Percentiles rank a stretch among this genome's conserved stretches.
Conservation (phyloP, 2,888 invertebrate species). For the Strigamia crassipes region DNA sequence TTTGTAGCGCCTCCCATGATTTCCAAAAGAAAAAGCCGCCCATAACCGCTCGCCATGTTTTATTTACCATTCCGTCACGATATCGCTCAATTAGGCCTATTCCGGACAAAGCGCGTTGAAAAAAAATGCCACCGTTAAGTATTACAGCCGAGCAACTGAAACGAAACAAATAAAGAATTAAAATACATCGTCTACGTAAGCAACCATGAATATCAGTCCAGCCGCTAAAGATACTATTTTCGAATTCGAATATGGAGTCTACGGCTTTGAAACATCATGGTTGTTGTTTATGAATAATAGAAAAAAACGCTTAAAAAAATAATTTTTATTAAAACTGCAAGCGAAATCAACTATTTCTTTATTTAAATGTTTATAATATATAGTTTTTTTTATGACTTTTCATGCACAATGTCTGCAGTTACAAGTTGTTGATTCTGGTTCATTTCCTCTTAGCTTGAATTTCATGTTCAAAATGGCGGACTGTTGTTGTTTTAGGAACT, state of each 20-base stretch:
- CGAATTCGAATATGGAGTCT: neutral
- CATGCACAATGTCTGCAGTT: constrained; percentile 15
- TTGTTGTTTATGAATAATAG: constrained; percentile 12
- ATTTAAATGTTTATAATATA: constrained; percentile 11
- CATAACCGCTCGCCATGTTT: neutral
- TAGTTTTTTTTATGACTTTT: neutral
- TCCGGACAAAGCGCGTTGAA: constrained; percentile 6
- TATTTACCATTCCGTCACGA: constrained; percentile 26
- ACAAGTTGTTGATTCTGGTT: neutral
- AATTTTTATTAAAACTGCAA: constrained; percentile 13
- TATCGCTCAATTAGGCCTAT: constrained; percentile 18
- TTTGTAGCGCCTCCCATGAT: neutral
- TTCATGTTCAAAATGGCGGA: constrained; percentile 1
- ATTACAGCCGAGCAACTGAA: neutral
- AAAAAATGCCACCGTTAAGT: constrained; percentile 1
- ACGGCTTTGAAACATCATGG: constrained; percentile 12
- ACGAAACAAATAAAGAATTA: constrained; percentile 10
- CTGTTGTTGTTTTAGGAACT: constrained; percentile 17
- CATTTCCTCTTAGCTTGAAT: neutral
- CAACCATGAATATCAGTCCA: neutral
- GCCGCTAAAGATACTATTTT: neutral
- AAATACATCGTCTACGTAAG: neutral
- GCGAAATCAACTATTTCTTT: neutral
- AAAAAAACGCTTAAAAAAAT: constrained; percentile 20
- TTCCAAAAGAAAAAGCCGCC: constrained; percentile 5